Evolutionary conservation across 2,888 invertebrate genomes (phyloP), one percentile per base, ranked within the genome.

Genomic region (Tridacna gigas): DNA sequence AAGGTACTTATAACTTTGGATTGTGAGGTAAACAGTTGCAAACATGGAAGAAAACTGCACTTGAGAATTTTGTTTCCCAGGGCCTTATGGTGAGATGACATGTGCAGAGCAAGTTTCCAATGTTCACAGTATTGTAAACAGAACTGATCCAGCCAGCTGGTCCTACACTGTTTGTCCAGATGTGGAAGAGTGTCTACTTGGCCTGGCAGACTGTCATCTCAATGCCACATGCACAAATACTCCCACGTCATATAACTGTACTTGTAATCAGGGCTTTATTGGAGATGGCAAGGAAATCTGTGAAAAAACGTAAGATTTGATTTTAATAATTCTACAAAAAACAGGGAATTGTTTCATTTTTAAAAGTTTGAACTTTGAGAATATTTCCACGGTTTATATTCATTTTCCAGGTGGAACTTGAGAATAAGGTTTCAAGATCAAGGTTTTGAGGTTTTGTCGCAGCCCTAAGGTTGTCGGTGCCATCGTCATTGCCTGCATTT

Each of bases 211-310:
- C 93, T 99, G 99, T 92, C 98, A 98, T 95, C 96, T 96, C 80
- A 97, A 98, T 94, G 98, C 99, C 11, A 97, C 97, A 60, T 99
- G 99, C 94, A 97, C 97, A 77, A 98, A 99, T 94, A 98, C 98
- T 0, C 97, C 97, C 92, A 81, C 82, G 22, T 98, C 98, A 0
- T 99, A 97, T 94, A 97, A 97, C 80, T 99, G 99, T 93, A 97
- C 97, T 86, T 99, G 99, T 88, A 92, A 93, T 74, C 86, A 97
- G 89, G 98, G 98, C 0, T 99, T 97, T 93, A 96, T 97, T 67
- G 98, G 98, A 0, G 98, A 98, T 94, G 98, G 98, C 0, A 96
- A 96, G 82, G 96, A 96, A 84, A 96, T 96, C 26, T 99, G 98
- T 92, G 96, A 96, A 67, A 96, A 97, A 92, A 98, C 98, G 81